Conservation (phyloP, 2,888 invertebrate species). For the Carpatolechia fugitivella region DNA sequence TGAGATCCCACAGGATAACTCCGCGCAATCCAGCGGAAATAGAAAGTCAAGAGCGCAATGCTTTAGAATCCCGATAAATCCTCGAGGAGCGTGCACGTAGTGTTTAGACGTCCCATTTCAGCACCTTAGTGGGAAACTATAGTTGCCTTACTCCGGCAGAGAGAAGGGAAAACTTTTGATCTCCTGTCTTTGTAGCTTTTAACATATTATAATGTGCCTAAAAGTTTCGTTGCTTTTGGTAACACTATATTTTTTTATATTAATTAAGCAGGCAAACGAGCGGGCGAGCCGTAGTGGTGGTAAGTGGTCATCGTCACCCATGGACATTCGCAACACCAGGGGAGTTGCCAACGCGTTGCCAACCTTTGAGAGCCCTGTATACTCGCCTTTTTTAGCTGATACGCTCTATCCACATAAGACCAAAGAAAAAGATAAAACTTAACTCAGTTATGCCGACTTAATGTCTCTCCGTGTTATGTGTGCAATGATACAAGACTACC, state of each 20-base stretch:
- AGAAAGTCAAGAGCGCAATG: constrained; percentile 65
- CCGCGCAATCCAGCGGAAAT: constrained; percentile 58
- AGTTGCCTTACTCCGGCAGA: background rate
- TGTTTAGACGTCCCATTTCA: constrained; percentile 24
- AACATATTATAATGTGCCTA: constrained; percentile 1
- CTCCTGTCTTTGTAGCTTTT: constrained; percentile 10
- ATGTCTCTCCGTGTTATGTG: background rate
- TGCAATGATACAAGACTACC: background rate
- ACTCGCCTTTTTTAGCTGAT: no score
- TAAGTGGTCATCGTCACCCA: no score
- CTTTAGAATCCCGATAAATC: constrained; percentile 53
- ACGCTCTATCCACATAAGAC: no score
- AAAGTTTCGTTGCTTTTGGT: constrained; percentile 1
- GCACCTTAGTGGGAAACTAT: constrained; percentile 16
- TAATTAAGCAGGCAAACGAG: no score
- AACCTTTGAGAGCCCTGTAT: no score
- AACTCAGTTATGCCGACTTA: no score
- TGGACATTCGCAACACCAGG: no score
- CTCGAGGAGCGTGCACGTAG: constrained; percentile 22
- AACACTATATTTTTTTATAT: no score
- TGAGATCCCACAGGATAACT: constrained; percentile 56
- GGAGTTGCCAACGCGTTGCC: no score
- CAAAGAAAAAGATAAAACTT: no score
- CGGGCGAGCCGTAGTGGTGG: no score
- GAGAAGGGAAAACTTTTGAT: constrained; percentile 10